These are phyloP conservation scores for Amniataba percoides DNA, from an alignment of 2,797 vertebrate species.

Conservation along the genomic window DNA sequence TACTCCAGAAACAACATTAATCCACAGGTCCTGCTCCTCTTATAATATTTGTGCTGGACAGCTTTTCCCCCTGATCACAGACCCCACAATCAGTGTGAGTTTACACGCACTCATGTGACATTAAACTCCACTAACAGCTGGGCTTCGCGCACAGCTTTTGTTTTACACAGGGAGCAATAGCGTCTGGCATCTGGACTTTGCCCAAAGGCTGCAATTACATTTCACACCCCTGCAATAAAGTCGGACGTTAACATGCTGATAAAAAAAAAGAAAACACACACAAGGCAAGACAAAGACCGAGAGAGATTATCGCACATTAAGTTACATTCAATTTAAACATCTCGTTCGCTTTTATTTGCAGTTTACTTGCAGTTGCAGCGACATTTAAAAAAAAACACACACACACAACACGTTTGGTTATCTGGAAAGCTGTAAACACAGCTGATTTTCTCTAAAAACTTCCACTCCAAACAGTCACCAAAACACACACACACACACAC, in stretches of 20 bases:
- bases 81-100: constrained; percentile 15
- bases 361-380: not conserved
- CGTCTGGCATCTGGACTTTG: constrained; percentile 79
- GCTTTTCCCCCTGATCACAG: constrained; percentile 25
- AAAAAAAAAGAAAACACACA: not conserved
- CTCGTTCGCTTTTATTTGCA: not conserved
- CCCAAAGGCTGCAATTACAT: constrained; percentile 70
- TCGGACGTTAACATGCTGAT: constrained; percentile 36
- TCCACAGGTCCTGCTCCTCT: constrained; percentile 18
- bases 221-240: constrained; percentile 74
- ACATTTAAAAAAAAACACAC: not conserved
- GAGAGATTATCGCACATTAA: not conserved
- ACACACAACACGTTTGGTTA: not conserved
- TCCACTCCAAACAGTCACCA: constrained; percentile 19
- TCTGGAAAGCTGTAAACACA: not conserved
- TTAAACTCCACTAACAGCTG: constrained; percentile 72
- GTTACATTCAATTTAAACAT: not conserved
- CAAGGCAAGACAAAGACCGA: constrained; percentile 1
- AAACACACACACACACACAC: constrained; percentile 52
- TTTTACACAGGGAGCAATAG: constrained; percentile 70
- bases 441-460: constrained; percentile 1
- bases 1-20: constrained; percentile 8
- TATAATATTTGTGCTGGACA: constrained; percentile 18
- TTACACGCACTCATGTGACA: constrained; percentile 41
- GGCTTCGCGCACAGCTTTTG: constrained; percentile 71